Conservation (phyloP, 2,113 vertebrate genomes). For the Sapayoa aenigma region DNA sequence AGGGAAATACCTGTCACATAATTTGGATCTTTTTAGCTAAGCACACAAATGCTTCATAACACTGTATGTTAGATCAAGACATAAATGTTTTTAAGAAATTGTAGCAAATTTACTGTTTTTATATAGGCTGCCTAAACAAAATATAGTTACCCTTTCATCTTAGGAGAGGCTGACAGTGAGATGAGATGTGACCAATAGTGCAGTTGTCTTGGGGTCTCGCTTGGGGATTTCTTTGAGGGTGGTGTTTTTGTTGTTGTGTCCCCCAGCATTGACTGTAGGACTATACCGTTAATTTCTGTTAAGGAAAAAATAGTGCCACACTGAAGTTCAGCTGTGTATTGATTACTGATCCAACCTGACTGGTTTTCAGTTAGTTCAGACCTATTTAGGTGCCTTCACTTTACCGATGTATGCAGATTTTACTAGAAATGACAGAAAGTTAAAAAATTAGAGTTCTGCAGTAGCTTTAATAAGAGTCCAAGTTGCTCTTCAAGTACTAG, state of each 20-base stretch:
- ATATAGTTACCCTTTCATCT: neutral
- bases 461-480: neutral
- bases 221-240: neutral
- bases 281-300: neutral
- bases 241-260: neutral
- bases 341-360: neutral
- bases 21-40: neutral
- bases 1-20: neutral
- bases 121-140: neutral
- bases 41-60: neutral
- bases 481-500: neutral
- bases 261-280: neutral
- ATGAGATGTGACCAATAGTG: neutral
- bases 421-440: too few species aligned
- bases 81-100: neutral
- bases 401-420: neutral
- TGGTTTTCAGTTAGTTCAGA: neutral
- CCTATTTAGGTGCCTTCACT: neutral
- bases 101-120: neutral
- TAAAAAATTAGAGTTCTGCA: neutral
- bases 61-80: neutral
- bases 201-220: neutral
- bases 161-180: neutral
- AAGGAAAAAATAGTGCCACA: neutral
- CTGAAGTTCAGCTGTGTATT: neutral